Evolutionary conservation across 2,113 vertebrate genomes (phyloP).

Genomic region (Sylvilagus bachmani): DNA sequence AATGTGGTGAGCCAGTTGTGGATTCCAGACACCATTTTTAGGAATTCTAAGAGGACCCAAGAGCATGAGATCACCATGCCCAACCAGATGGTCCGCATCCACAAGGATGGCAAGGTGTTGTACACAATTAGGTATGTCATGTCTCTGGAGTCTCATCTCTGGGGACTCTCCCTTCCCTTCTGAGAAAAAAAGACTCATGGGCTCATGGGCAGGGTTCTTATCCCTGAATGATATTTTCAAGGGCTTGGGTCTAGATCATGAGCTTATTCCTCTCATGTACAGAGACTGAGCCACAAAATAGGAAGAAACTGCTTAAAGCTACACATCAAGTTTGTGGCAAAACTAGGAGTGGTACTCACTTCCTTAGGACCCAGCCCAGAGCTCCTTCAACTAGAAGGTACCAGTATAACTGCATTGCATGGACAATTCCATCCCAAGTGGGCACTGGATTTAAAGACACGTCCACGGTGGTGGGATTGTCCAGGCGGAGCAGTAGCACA

Average conservation of each 20-base stretch:
- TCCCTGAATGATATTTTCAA: conserved; percentile 44
- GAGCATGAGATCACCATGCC: conserved; percentile 88
- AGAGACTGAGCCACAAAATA: conserved; percentile 6
- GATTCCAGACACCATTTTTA: conserved; percentile 90
- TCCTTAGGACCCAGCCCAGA: neutral
- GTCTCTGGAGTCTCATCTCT: neutral
- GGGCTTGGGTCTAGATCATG: neutral
- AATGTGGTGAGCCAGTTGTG: conserved; percentile 90
- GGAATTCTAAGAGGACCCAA: conserved; percentile 88
- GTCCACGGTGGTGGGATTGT: conserved; percentile 16
- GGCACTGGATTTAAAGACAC: conserved; percentile 1
- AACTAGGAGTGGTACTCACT: neutral
- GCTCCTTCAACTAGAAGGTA: neutral
- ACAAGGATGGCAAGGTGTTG: conserved; percentile 90
- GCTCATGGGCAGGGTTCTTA: neutral
- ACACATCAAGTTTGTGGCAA: neutral
- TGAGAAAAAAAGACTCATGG: neutral
- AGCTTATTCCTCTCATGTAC: neutral
- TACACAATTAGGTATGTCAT: conserved; percentile 88
- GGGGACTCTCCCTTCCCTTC: neutral
- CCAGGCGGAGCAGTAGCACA: neutral
- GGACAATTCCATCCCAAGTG: conserved; percentile 35
- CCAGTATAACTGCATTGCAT: neutral
- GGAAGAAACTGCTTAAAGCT: neutral
- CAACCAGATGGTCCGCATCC: conserved; percentile 90